These are phyloP conservation scores for Diarsia mendica DNA, from an alignment of 2,888 invertebrate species.

Conservation along the genomic window DNA sequence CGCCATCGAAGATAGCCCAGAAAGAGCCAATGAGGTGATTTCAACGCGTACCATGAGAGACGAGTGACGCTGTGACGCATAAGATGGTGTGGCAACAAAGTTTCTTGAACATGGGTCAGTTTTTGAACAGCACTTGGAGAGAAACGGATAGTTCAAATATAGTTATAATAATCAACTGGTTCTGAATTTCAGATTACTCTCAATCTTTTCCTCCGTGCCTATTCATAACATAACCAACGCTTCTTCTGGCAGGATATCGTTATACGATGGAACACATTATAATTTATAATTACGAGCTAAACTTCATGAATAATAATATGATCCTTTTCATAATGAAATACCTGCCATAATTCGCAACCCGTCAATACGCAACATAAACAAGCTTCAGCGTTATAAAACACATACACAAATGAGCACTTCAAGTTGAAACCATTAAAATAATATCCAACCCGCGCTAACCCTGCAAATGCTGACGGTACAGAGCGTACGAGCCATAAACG, in stretches of 20 bases:
- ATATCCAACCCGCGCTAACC: slow-evolving; percentile 59
- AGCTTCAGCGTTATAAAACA: slow-evolving; percentile 46
- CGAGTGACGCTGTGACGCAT: too few species aligned
- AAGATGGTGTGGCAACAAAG: not conserved
- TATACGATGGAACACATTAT: not conserved
- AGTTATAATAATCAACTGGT: not conserved
- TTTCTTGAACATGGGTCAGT: not conserved
- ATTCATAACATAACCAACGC: not conserved
- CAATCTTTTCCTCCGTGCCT: not conserved
- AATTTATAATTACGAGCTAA: not conserved
- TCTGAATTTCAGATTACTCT: not conserved
- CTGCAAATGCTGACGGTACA: slow-evolving; percentile 50
- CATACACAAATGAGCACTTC: slow-evolving; percentile 45
- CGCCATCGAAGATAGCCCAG: not conserved
- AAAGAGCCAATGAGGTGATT: not conserved
- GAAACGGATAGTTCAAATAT: not conserved
- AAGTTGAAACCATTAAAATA: slow-evolving; percentile 55
- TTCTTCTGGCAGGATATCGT: not conserved
- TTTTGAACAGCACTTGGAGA: not conserved
- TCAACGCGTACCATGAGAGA: not conserved
- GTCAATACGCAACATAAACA: slow-evolving; percentile 31
- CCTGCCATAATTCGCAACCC: not conserved
- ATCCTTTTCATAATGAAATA: not conserved
- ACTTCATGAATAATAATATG: too few species aligned
- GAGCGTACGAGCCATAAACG: slow-evolving; percentile 64